These are phyloP conservation scores for Catotricha subobsoleta DNA, from an alignment of 2,888 invertebrate genomes.

Conservation along the genomic window DNA sequence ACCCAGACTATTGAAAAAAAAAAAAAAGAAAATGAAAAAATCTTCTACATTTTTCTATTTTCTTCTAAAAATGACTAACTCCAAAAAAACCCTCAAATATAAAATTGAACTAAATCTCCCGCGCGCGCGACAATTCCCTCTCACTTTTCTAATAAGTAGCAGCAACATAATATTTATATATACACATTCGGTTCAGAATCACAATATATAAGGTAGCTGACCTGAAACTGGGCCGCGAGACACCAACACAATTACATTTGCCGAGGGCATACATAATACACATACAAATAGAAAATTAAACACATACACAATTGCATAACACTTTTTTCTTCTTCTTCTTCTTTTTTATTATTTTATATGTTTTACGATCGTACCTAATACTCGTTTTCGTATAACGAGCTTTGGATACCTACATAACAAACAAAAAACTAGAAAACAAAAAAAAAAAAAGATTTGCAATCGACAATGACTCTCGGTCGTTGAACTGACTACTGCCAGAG, in stretches of 20 bases:
- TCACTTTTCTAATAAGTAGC: neutral
- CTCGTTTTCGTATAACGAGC: too few relatives aligned
- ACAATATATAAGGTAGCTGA: constrained; percentile 7
- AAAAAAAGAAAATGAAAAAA: neutral
- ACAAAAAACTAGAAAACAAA: too few relatives aligned
- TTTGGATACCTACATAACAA: too few relatives aligned
- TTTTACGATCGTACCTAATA: too few relatives aligned
- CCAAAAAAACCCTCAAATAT: neutral
- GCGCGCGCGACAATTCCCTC: constrained; percentile 1
- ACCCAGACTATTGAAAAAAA: neutral
- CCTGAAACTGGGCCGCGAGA: constrained; percentile 10
- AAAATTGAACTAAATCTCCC: neutral
- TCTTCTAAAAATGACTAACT: too few relatives aligned
- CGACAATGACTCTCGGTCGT: constrained; percentile 5
- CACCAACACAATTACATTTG: constrained; percentile 5
- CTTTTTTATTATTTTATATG: too few relatives aligned
- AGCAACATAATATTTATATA: too few relatives aligned
- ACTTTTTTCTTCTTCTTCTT: too few relatives aligned
- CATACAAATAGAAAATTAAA: neutral
- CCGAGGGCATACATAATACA: constrained; percentile 7
- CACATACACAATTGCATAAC: neutral
- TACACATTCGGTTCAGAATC: too few relatives aligned
- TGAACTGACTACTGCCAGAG: neutral
- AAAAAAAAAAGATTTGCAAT: constrained; percentile 1
- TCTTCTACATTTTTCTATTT: too few relatives aligned